Conservation (phyloP, 2,113 vertebrate species). For the Craseonycteris thonglongyai region DNA sequence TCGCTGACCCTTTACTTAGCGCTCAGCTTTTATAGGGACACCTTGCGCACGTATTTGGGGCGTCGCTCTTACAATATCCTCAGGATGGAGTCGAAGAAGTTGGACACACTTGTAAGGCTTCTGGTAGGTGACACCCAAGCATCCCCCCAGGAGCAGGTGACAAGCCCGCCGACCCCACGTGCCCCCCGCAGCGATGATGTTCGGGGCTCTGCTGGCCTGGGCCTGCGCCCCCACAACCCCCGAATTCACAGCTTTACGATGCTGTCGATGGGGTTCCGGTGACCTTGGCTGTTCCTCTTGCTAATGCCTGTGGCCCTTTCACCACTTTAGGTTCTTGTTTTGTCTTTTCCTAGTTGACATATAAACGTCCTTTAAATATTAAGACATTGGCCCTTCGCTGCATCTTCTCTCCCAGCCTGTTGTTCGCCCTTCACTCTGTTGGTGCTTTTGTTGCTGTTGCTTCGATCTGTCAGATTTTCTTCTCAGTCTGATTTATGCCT, state of each 20-base stretch:
- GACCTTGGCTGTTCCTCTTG: background rate
- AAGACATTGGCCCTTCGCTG: background rate
- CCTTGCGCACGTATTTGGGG: no score
- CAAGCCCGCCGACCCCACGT: accelerated
- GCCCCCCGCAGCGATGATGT: accelerated
- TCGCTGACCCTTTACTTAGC: background rate
- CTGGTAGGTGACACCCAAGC: background rate
- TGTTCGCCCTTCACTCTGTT: background rate
- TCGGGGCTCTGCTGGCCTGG: no score
- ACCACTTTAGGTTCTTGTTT: background rate
- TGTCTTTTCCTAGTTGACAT: background rate
- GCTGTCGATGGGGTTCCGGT: no score
- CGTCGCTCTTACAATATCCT: accelerated
- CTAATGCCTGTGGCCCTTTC: background rate
- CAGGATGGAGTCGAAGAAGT: background rate
- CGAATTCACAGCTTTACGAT: background rate
- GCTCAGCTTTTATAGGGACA: background rate
- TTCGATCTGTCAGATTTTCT: background rate
- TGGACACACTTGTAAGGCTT: background rate
- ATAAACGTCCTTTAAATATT: background rate
- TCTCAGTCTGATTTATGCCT: background rate
- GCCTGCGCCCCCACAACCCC: no score
- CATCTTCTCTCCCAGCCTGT: background rate
- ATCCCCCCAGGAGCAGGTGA: background rate
- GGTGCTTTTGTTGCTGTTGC: accelerated